Percentiles rank a stretch among this genome's conserved stretches.
Evolutionary conservation across 1,140 invertebrate species (phyloP).

Genomic region (Bombus cullumanus): DNA sequence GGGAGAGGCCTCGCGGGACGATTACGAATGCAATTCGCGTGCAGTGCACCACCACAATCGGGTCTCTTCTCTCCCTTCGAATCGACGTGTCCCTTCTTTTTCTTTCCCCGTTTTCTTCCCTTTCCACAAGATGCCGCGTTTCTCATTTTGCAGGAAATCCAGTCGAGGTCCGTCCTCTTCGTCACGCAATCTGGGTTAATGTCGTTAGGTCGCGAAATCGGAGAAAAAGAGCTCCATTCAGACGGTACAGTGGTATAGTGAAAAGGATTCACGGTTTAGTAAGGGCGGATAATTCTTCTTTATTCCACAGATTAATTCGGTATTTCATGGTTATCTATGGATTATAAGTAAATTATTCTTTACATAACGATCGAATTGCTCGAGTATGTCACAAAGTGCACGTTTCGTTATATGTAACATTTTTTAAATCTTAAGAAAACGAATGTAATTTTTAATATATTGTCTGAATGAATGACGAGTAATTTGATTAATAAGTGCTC

Average conservation of each 20-base stretch:
- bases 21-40: conserved; percentile 67
- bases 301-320: no score
- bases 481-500: no score
- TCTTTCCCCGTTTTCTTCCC: neutral
- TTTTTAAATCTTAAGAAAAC: neutral
- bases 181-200: conserved; percentile 44
- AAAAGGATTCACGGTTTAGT: neutral
- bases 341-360: neutral
- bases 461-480: neutral
- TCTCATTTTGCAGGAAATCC: conserved; percentile 38
- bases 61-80: neutral
- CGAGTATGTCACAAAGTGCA: no score
- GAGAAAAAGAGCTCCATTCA: neutral
- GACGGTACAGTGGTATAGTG: no score
- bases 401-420: neutral
- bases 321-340: neutral
- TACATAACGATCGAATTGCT: no score
- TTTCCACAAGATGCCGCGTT: conserved; percentile 4
- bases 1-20: conserved; percentile 14
- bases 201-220: neutral
- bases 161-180: neutral
- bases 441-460: neutral
- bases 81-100: conserved; percentile 16
- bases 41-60: conserved; percentile 8
- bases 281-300: neutral